Base-by-base conservation (phyloP, 2,797 vertebrate species). In the Geotrypetes seraphini region DNA sequence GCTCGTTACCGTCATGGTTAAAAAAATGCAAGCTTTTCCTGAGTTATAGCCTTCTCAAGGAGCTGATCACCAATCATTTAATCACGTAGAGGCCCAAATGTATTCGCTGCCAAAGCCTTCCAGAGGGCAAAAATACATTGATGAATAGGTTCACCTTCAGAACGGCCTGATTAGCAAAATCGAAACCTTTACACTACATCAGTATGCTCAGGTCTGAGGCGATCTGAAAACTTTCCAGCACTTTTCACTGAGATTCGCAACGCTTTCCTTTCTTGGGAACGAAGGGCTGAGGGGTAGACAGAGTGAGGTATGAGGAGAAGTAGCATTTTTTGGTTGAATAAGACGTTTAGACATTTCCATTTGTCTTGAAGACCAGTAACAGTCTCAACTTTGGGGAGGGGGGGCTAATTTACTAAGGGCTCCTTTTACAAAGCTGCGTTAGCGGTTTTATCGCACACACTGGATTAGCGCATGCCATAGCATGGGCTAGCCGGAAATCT, bases 181-280 rank as follows among this genome's bases (percentile, higher is more conserved):
- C 17, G 5, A 38, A 45, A 22, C 11, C 31, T 47, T n/a, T 21
- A 13, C 8, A 9, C 20, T 19, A 24, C 3, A n/a, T 25, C 19
- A 10, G 7, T 6, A 15, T 31, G 21, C 21, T 18, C n/a, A 19
- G 14, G 10, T 30, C 3, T 16, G 35, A 40, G 45, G 31, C 9
- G 19, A 47, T 19, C 31, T 27, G 22, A 41, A 47, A 48, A 43
- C 28, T 35, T 52, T 33, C 25, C 37, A 44, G 22, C 45, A 25
- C 30, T 39, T 28, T 36, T 44, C 27, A 33, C 22, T 31, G 16
- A 20, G 28, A 36, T 18, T 22, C n/a, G 2, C n/a, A n/a, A n/a
- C n/a, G n/a, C n/a, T n/a, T n/a, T n/a, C n/a, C n/a, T n/a, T n/a
- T n/a, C 19, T 43, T 21, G 10, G 34, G 31, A 36, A 31, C 39